Evolutionary conservation across 2,888 invertebrate genomes (phyloP).

Genomic region (Drosophila paramelanica): DNA sequence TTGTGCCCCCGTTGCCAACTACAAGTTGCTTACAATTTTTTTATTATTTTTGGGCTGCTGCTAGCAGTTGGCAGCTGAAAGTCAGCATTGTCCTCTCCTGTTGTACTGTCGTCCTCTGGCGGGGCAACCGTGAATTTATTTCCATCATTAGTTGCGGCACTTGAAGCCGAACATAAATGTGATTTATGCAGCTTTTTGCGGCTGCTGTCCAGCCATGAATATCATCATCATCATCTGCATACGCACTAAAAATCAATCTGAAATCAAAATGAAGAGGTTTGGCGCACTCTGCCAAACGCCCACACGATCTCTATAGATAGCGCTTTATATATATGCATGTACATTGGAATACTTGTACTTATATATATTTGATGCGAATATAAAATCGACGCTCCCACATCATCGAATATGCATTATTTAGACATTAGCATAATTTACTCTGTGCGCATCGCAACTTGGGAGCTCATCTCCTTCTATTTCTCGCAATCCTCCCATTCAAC

Average conservation of each 20-base stretch:
- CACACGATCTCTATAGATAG: neutral
- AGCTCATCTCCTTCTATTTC: conserved; percentile 53
- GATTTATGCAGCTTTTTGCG: conserved; percentile 68
- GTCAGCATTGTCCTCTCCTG: conserved; percentile 43
- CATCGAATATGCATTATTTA: conserved; percentile 83
- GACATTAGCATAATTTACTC: conserved; percentile 84
- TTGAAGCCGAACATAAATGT: conserved; percentile 75
- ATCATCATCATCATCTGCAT: conserved; percentile 12
- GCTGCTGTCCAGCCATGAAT: conserved; percentile 41
- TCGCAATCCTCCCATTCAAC: conserved; percentile 45
- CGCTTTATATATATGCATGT: neutral
- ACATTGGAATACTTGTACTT: conserved; percentile 9
- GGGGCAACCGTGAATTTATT: conserved; percentile 78
- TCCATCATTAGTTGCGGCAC: conserved; percentile 82
- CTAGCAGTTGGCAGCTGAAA: conserved; percentile 65
- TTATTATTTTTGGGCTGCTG: conserved; percentile 35
- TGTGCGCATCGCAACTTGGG: conserved; percentile 51
- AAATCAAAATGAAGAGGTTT: conserved; percentile 27
- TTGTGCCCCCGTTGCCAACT: conserved; percentile 23
- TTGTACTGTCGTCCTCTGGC: conserved; percentile 48
- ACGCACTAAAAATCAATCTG: conserved; percentile 55
- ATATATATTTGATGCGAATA: conserved; percentile 11
- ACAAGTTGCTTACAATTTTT: conserved; percentile 47
- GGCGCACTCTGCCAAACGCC: too few relatives aligned
- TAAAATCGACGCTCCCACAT: conserved; percentile 52